These are phyloP conservation scores for Xanthia togata DNA, from an alignment of 2,888 invertebrate species.

Conservation along the genomic window DNA sequence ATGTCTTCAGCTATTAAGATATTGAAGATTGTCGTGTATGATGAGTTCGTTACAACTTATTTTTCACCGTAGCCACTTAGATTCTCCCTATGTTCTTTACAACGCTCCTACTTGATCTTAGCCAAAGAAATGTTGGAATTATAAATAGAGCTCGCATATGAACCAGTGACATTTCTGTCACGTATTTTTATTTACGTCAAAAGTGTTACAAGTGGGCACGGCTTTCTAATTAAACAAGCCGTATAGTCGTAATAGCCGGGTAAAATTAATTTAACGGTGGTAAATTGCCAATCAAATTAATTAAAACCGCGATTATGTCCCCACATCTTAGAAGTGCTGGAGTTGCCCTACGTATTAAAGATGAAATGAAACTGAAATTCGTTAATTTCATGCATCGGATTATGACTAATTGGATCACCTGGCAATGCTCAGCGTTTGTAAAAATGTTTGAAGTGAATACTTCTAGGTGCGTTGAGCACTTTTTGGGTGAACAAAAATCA, in stretches of 20 bases:
- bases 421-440: neutral
- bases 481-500: too few species aligned
- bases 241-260: conserved; percentile 50
- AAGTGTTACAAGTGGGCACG: conserved; percentile 5
- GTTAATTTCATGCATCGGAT: conserved; percentile 48
- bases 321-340: conserved; percentile 14
- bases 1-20: neutral
- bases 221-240: conserved; percentile 53
- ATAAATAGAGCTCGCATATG: neutral
- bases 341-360: conserved; percentile 34
- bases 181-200: neutral
- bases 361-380: conserved; percentile 49
- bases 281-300: conserved; percentile 69
- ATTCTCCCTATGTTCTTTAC: neutral
- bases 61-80: neutral
- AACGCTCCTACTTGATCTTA: neutral
- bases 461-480: too few species aligned
- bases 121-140: neutral
- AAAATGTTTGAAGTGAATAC: too few species aligned
- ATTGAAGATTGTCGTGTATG: neutral
- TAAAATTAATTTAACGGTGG: conserved; percentile 66
- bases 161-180: neutral
- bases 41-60: neutral
- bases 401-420: conserved; percentile 35
- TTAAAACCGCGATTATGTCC: conserved; percentile 59